phyloP scores from a whole-genome alignment of 1,140 invertebrate species.

The Batillaria attramentaria region DNA sequence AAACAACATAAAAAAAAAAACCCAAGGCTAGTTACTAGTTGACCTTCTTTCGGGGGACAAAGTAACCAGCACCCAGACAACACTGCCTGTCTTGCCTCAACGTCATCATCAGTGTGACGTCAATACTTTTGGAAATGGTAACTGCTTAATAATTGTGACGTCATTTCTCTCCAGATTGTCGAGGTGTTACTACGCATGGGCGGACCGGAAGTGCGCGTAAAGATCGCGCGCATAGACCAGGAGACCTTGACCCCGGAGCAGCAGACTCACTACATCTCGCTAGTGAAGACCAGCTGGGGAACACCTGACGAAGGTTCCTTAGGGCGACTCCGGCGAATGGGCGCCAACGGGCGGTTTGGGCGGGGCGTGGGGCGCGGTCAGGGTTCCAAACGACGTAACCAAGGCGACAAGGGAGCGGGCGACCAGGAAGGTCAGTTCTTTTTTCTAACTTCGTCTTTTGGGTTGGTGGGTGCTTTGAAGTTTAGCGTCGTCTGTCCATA shows the following conservation, averaged over 20 bases:
- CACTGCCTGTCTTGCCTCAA: too few relatives aligned
- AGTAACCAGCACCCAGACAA: too few relatives aligned
- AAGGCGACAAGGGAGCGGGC: neutral
- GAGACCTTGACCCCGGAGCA: constrained; percentile 54
- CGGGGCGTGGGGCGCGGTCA: neutral
- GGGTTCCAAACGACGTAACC: neutral
- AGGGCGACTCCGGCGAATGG: constrained; percentile 21
- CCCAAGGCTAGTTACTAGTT: too few relatives aligned
- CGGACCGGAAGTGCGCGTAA: constrained; percentile 54
- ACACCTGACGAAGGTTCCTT: constrained; percentile 26
- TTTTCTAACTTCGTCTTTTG: neutral
- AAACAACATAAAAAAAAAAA: too few relatives aligned
- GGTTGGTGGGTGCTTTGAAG: too few relatives aligned
- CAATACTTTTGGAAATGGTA: too few relatives aligned
- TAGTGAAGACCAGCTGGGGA: constrained; percentile 45
- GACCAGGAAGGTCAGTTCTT: constrained; percentile 8
- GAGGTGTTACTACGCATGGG: constrained; percentile 56
- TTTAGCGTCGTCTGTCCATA: too few relatives aligned
- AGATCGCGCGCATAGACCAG: constrained; percentile 52
- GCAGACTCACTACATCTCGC: constrained; percentile 53
- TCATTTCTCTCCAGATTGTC: constrained; percentile 27
- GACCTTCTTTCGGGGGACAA: too few relatives aligned
- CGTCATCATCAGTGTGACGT: too few relatives aligned
- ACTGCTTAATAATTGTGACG: neutral
- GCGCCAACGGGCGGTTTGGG: neutral